These are phyloP conservation scores for Tigriopus japonicus DNA, from an alignment of 1,140 invertebrate species.

Conservation along the genomic window DNA sequence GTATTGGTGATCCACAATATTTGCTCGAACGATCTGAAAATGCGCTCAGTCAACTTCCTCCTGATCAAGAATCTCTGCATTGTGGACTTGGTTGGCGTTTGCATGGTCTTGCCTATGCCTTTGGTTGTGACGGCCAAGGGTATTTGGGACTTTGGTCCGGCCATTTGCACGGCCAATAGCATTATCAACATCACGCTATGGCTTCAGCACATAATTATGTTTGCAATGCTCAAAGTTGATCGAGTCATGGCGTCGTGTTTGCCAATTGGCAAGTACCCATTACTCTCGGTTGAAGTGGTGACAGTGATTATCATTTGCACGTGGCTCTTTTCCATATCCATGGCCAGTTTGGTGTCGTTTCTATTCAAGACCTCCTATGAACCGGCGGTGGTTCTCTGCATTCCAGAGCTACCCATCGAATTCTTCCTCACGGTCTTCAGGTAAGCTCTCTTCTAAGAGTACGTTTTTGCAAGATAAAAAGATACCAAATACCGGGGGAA, in stretches of 20 bases:
- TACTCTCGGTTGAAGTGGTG: slow-evolving; percentile 12
- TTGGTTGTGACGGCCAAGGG: slow-evolving; percentile 20
- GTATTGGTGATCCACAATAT: slow-evolving; percentile 22
- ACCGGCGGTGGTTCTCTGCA: slow-evolving; percentile 23
- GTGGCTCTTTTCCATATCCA: slow-evolving; percentile 20
- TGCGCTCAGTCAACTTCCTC: slow-evolving; percentile 22
- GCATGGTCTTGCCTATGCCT: slow-evolving; percentile 22
- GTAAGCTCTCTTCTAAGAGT: too few relatives aligned
- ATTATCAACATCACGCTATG: slow-evolving; percentile 22
- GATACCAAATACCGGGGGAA: too few relatives aligned
- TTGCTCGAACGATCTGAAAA: slow-evolving; percentile 21
- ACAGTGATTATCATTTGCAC: slow-evolving; percentile 17
- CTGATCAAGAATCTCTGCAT: slow-evolving; percentile 24
- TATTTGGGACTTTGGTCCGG: slow-evolving; percentile 19
- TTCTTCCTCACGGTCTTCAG: slow-evolving; percentile 23
- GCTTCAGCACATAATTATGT: slow-evolving; percentile 23
- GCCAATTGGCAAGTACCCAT: slow-evolving; percentile 20
- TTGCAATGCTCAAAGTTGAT: slow-evolving; percentile 21
- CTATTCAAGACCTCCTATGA: slow-evolving; percentile 21
- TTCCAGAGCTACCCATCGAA: slow-evolving; percentile 22
- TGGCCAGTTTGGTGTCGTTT: slow-evolving; percentile 19
- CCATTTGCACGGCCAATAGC: slow-evolving; percentile 20
- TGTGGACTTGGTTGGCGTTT: slow-evolving; percentile 21
- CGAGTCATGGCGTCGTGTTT: slow-evolving; percentile 22
- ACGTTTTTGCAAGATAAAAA: too few relatives aligned